phyloP scores from a whole-genome alignment of 2,113 vertebrate species.

The Percopsis transmontana region DNA sequence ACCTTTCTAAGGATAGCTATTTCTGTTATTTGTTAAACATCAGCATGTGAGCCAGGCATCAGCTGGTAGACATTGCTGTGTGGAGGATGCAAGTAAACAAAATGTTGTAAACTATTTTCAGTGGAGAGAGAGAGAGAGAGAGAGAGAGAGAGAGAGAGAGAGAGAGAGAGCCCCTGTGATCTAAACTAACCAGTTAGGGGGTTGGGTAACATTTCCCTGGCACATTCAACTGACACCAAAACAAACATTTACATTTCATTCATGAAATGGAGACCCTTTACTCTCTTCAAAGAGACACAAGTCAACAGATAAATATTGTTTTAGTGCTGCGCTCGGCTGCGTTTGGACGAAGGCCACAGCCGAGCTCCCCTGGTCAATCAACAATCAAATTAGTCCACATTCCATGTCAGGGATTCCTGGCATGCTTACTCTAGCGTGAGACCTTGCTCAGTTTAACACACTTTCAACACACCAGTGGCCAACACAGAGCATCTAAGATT shows the following conservation, averaged over 20 bases:
- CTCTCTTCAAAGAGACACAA: constrained; percentile 31
- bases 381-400: constrained; percentile 15
- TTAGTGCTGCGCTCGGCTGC: constrained; percentile 18
- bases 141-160: not conserved
- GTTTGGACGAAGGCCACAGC: constrained; percentile 23
- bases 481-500: too few relatives aligned
- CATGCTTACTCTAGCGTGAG: not conserved
- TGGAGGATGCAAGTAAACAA: too few relatives aligned
- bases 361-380: constrained; percentile 19
- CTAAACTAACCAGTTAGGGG: constrained; percentile 2
- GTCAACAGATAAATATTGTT: constrained; percentile 42
- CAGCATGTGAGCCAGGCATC: too few relatives aligned
- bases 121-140: constrained; percentile 17
- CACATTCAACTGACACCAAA: constrained; percentile 28
- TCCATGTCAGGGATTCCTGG: constrained; percentile 3
- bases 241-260: constrained; percentile 47
- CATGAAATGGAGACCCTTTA: constrained; percentile 27
- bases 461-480: not conserved
- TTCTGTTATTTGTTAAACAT: too few relatives aligned
- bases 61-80: too few relatives aligned
- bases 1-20: too few relatives aligned
- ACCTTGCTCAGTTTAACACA: not conserved
- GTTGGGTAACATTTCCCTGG: constrained; percentile 17
- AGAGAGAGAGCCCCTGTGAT: not conserved
- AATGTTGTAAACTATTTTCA: too few relatives aligned